Conservation (phyloP, 1,140 invertebrate genomes). For the Glomeris maerens region DNA sequence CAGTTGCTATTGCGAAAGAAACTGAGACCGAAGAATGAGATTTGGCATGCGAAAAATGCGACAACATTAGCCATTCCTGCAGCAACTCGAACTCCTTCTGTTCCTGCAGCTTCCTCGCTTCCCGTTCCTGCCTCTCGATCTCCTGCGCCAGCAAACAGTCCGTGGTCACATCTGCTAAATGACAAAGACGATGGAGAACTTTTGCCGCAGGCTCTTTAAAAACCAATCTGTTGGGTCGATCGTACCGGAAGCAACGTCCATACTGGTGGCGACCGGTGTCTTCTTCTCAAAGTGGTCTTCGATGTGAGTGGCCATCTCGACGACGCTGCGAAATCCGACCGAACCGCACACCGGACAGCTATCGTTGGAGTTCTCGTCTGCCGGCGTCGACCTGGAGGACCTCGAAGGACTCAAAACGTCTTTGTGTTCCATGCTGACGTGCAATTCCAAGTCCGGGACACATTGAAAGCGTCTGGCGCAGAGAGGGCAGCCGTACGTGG, state of each 20-base stretch:
- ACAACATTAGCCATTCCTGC: constrained; percentile 41
- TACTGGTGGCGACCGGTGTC: constrained; percentile 12
- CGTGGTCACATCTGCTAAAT: constrained; percentile 25
- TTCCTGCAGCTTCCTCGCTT: constrained; percentile 52
- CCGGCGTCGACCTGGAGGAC: constrained; percentile 17
- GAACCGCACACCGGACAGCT: constrained; percentile 40
- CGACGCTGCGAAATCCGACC: constrained; percentile 35
- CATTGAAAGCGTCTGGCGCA: constrained; percentile 55
- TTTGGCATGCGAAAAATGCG: too few relatives aligned
- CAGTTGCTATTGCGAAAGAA: too few relatives aligned
- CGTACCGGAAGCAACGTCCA: constrained; percentile 16
- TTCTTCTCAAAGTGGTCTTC: constrained; percentile 49
- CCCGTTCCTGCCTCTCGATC: constrained; percentile 47
- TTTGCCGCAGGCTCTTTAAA: constrained; percentile 15
- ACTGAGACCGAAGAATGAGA: too few relatives aligned
- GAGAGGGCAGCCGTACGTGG: constrained; percentile 47
- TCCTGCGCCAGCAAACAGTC: constrained; percentile 43
- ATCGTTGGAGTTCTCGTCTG: constrained; percentile 24
- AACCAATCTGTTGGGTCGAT: constrained; percentile 8
- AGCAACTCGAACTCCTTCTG: constrained; percentile 65
- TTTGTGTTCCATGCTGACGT: constrained; percentile 69
- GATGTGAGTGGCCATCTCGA: constrained; percentile 47
- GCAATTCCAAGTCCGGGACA: constrained; percentile 60
- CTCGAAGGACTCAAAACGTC: constrained; percentile 46
- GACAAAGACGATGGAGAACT: constrained; percentile 20